Base-by-base conservation (phyloP, 1,140 invertebrate genomes). In the Agrypnia vestita region DNA sequence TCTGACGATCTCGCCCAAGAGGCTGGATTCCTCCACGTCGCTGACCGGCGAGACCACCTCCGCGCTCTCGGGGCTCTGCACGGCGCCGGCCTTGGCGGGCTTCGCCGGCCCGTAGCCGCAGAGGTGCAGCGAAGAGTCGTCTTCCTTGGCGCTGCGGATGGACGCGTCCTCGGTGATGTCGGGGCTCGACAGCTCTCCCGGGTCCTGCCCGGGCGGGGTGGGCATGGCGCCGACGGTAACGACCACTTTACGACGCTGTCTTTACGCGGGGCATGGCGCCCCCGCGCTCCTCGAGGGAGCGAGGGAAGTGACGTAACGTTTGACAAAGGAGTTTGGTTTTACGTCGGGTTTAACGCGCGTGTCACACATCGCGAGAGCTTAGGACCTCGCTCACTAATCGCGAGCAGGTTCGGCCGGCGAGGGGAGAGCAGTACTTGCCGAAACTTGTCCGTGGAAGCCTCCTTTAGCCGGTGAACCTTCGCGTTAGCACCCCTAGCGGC, bases 11-110 rank as follows among this genome's bases (percentile, higher is more conserved):
- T 89, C 88, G 61, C 87, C 85, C 13, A 90, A 86, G 59, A 90
- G 84, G 46, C 88, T 87, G 17, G 89, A 90, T 75, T 88, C 88
- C 83, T 90, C 89, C 73, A 89, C 87, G 84, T 90, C 89, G 82
- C 89, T 88, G 78, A 86, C 86, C 80, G 88, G 88, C 84, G 88
- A 89, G 84, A 87, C 84, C 0, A 61, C 64, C 19, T 62, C 44
- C 35, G 13, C 56, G 15, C 51, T 69, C 15, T 59, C 56, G 0
- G 51, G 76, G 7, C 51, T 71, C 35, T 78, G 62, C 7, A 78
- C 35, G 10, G 17, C 25, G 25, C 56, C 44, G 25, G 56, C 21
- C 46, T 17, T 74, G 67, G 15, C 43, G n/a, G 15, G 7, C 25
- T 21, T 67, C 10, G 49, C 47, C 25, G n/a, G 8, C 10, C 61